Base-by-base conservation (phyloP, 2,797 vertebrate genomes). In the Poecilia wingei region DNA sequence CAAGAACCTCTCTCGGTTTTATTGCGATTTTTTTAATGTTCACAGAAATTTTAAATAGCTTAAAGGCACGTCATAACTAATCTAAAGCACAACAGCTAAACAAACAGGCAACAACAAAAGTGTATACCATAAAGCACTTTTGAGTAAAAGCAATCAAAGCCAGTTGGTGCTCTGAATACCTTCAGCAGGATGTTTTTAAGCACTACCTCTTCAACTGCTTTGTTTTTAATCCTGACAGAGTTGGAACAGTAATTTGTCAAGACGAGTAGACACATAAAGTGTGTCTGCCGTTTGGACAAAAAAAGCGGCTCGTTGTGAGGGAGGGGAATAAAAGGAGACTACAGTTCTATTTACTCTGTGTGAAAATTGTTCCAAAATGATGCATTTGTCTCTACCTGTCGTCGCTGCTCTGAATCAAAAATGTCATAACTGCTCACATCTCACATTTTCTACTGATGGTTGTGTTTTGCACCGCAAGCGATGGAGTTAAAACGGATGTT, bases 1-100 rank as follows among this genome's bases (percentile, higher is more conserved):
- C 81, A 81, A 82, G 82, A 88, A 92, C 82, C 87, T 91, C 86
- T 86, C 25, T 3, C 71, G 5, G 83, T 84, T 87, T 85, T 66
- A 43, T 53, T 49, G 74, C 4, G 4, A 70, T 53, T 49, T 79
- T 41, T 41, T 85, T 71, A 61, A 13, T 57, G 69, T 82, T 88
- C 72, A 49, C 69, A 74, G 47, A 76, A 81, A 78, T 80, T 86
- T 79, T 41, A 79, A 89, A 82, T 72, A 74, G 88, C 90, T 86
- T 1, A 53, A 73, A 90, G 90, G 84, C 87, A 84, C 47, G 81
- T 86, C 88, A 79, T 70, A 81, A 79, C 91, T 91, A 91, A 80
- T 80, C 81, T 85, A 89, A 87, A 86, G 78, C 79, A 74, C 73
- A 72, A 78, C 31, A 80, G 85, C 81, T 79, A 80, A 88, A 83